A percentile compares a stretch with the other conserved stretches of the same genome.
Evolutionary conservation across 2,797 vertebrate genomes (phyloP).

Genomic region (Vultur gryphus): DNA sequence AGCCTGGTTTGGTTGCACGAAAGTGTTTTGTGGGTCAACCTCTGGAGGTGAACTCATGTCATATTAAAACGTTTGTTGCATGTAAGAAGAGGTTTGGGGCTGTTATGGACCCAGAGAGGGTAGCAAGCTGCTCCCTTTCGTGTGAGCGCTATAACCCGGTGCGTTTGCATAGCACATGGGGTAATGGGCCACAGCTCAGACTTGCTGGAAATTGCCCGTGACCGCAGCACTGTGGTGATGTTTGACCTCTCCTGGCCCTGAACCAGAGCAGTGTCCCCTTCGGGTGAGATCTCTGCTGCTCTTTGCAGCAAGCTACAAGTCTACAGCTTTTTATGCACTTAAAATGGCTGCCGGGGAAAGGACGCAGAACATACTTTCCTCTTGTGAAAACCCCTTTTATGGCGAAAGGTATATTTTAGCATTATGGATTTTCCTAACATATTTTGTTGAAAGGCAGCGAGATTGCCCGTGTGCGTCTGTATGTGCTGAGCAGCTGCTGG

Average conservation of each 20-base stretch:
- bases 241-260: not conserved
- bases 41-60: not conserved
- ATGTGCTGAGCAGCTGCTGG: slow-evolving; percentile 36
- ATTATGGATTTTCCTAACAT: not conserved
- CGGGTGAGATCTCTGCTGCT: not conserved
- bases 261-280: not conserved
- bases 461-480: not conserved
- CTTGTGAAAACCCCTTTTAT: not conserved
- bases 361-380: not conserved
- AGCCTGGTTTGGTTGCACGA: not conserved
- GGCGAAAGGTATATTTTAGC: not conserved
- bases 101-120: not conserved
- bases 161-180: fast-evolving
- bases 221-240: fast-evolving
- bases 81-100: not conserved
- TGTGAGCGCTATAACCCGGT: fast-evolving
- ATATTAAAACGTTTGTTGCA: fast-evolving
- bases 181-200: not conserved
- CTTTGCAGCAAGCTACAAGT: not conserved
- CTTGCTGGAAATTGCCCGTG: not conserved
- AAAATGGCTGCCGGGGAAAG: slow-evolving; percentile 7
- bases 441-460: not conserved
- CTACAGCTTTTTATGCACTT: not conserved
- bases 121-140: not conserved
- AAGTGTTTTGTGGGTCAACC: not conserved